phyloP scores from a whole-genome alignment of 1,140 invertebrate genomes.

The Zaprionus tsacasi region DNA sequence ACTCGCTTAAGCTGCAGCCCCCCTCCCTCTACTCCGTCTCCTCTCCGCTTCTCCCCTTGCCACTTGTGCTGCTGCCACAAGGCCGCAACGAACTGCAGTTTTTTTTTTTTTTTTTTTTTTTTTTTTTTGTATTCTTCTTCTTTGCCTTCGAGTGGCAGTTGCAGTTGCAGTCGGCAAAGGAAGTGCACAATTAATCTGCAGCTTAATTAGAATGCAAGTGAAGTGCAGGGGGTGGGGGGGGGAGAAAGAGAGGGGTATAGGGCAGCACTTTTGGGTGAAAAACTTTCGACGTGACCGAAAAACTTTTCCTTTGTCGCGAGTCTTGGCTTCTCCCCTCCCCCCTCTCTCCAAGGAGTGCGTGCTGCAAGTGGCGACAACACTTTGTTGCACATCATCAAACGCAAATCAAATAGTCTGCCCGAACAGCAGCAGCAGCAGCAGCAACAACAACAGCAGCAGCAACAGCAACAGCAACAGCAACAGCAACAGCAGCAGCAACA shows the following conservation, averaged over 20 bases:
- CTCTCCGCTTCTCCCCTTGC: too few relatives aligned
- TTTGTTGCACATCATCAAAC: constrained; percentile 45
- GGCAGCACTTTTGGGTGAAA: constrained; percentile 16
- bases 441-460: constrained; percentile 6
- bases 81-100: constrained; percentile 28
- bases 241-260: not conserved
- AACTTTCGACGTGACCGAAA: constrained; percentile 28
- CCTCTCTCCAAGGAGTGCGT: not conserved
- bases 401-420: constrained; percentile 36
- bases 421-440: constrained; percentile 6
- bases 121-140: too few relatives aligned
- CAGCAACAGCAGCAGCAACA: constrained; percentile 12
- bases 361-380: constrained; percentile 19
- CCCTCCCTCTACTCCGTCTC: not conserved
- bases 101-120: too few relatives aligned
- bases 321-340: not conserved
- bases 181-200: constrained; percentile 54
- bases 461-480: constrained; percentile 9
- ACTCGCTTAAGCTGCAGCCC: constrained; percentile 17
- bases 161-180: constrained; percentile 38
- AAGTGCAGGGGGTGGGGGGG: constrained; percentile 13
- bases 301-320: constrained; percentile 5
- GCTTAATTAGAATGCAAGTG: constrained; percentile 56
- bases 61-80: not conserved
- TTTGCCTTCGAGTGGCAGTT: constrained; percentile 18